Base-by-base conservation (phyloP, 1,140 invertebrate genomes). In the Akabosia matsudoensis region DNA sequence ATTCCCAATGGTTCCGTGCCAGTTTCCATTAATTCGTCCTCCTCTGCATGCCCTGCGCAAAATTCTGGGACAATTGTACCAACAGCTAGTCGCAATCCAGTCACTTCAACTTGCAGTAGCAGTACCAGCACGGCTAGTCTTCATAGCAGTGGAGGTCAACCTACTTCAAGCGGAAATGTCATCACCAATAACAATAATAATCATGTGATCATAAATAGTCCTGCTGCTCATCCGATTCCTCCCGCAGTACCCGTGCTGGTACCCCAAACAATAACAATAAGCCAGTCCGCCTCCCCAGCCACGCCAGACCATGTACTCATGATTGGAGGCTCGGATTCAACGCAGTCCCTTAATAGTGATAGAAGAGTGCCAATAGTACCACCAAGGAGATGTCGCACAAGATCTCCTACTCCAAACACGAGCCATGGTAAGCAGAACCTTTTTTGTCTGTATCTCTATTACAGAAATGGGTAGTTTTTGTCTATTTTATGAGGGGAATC, bases 11-110 rank as follows among this genome's bases (percentile, higher is more conserved):
- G 61, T 7, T 18, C 24, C 18, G 26, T 77, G 37, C 37, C 37
- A 45, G 37, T 45, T 7, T 18, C 37, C 7, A 45, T 10, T 45
- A 18, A 18, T 45, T 79, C 51, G 70, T 80, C 31, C 75, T 81
- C 22, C 74, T 74, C 54, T 67, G 10, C 78, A 76, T 24, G 7
- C 33, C 67, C 54, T 77, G 76, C 45, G 77, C 70, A 10, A 37
- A 74, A 89, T 34, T 90, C 88, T 1, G 86, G 87, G 24, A 86
- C 86, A 72, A 45, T 18, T 7, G 85, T 85, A 26, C 77, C 45
- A 10, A 10, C 61, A 22, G 34, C 45, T 33, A 70, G 61, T 72
- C 70, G 37, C 13, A 72, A 72, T 24, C 70, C 37, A 18, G 14
- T 16, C n/a, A 34, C 70, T 33, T 45, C 70, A 14, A 72, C 33